Base-by-base conservation (phyloP, 2,888 invertebrate species). In the Rhodophaea formosa region DNA sequence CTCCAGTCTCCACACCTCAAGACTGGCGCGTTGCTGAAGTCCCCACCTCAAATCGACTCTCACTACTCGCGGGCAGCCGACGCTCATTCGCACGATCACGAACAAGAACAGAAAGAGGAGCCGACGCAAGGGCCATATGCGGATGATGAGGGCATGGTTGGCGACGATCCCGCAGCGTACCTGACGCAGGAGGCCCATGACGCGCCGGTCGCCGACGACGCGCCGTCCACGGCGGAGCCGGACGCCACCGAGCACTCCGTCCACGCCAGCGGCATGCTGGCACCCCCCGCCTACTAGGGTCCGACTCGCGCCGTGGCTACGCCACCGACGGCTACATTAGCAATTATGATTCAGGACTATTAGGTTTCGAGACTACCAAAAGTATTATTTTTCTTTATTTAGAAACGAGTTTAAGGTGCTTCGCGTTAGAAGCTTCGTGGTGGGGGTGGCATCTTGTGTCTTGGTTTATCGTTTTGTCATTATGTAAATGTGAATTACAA, bases 121-220 rank as follows among this genome's bases (percentile, higher is more conserved):
- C 79, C 87, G 59, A 94, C 94, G 49, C 92, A 94, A 71, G 94
- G 94, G 12, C 94, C 94, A 1, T 94, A 94, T 73, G 93, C 94
- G 71, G 92, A 88, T 67, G 80, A 88, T 61, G 88, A 88, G 62
- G 90, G 92, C 63, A 91, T 92, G 91, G 87, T 83, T 62, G 93
- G 92, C 57, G 92, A 92, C 69, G 93, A 93, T 74, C 92, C 93
- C 47, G 85, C 91, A 59, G 91, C 92, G 65, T 90, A 88, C 74
- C 70, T 91, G 70, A 72, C 75, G 63, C 82, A 84, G 63, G 88
- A 84, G 68, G 81, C 80, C 53, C 80, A 72, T 64, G 89, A 83
- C 61, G 84, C 82, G 53, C 84, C 86, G 62, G 84, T 84, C 53
- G 84, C 82, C 47, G 93, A 92, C 57, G 92, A 92, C 42, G 86